Evolutionary conservation across 1,140 invertebrate genomes (phyloP), one percentile per base, ranked within the genome.

Genomic region (Marisa cornuarietis): DNA sequence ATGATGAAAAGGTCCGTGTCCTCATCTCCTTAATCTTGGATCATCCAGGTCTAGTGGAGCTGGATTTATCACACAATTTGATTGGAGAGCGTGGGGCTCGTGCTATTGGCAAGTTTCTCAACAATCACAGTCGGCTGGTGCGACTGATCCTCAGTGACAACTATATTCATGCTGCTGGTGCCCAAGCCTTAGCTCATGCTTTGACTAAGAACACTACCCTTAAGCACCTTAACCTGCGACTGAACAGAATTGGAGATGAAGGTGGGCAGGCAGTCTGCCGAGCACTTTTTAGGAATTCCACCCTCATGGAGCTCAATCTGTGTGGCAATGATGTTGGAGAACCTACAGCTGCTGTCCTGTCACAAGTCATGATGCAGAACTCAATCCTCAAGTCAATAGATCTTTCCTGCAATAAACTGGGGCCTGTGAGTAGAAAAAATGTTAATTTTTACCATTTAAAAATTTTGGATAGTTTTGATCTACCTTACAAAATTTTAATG

Each of bases 61-160:
- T 92, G 61, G 90, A 91, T 81, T 81, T 92, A 22, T 90, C 90
- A 22, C 90, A 92, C 82, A 92, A 92, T 81, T 78, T 87, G 49
- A 92, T 92, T 66, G 83, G 89, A 51, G 90, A 91, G 76, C 81
- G 89, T 18, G 91, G 91, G 22, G 89, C 89, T 26, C 81, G 90
- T 63, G 91, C 90, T 11, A 85, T 92, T 63, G 90, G 90, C 65
- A 91, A 91, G 81, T 89, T 91, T 78, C 81, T 91, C n/a, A 91
- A 90, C 83, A 90, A 87, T 69, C 88, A 89, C 83, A 89, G 87
- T 65, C 83, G 88, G 79, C 81, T 91, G 6, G 85, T 85, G 42
- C 86, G 84, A 65, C 82, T 92, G 49, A 89, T 89, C 75, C 82
- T 91, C 16, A 87, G 86, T 82, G 89, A 91, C 83, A 92, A 92